Base-by-base conservation (phyloP, 2,113 vertebrate genomes). In the Poeciliopsis turrubarensis region DNA sequence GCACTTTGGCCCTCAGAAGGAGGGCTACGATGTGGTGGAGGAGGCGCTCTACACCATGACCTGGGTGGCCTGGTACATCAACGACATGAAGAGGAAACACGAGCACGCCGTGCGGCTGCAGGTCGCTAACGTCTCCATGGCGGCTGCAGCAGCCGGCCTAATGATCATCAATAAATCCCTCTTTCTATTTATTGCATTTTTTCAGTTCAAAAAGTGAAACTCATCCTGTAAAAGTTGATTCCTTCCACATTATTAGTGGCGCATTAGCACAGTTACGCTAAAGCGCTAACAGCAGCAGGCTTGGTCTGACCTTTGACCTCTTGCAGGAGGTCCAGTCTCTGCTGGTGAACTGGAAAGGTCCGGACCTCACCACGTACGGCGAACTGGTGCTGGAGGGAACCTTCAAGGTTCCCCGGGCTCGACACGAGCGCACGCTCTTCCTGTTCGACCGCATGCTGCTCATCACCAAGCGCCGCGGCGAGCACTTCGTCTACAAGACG, bases 51-150 rank as follows among this genome's bases (percentile, higher is more conserved):
- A 95, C 91, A 98, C 96, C 86, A 99, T 99, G 97, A 98, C 97
- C 0, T 95, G 96, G 0, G 97, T 99, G 37, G 97, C 97, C 62
- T 99, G 97, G 97, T 97, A 97, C 93, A 99, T 99, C 92, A 99
- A 99, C 0, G 97, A 97, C 89, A 99, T 99, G 97, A 99, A 98
- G 91, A 95, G 97, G 90, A 96, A 97, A n/a, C 97, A 99, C 0
- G 97, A 99, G 67, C 97, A 98, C 0, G 96, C 97, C 0, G 95
- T 98, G 77, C 90, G 97, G 13, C 94, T 97, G 74, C 97, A 99
- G 97, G 97, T 96, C 12, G 64, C 4, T 47, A 17, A 6, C 15
- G 17, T 47, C 5, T 6, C 19, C 44, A 0, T 27, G 11, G n/a
- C 19, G 9, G 10, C 51, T 11, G 19, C 51, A 3, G 51, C 25